Base-by-base conservation (phyloP, 2,888 invertebrate genomes). In the Oscheius onirici region DNA sequence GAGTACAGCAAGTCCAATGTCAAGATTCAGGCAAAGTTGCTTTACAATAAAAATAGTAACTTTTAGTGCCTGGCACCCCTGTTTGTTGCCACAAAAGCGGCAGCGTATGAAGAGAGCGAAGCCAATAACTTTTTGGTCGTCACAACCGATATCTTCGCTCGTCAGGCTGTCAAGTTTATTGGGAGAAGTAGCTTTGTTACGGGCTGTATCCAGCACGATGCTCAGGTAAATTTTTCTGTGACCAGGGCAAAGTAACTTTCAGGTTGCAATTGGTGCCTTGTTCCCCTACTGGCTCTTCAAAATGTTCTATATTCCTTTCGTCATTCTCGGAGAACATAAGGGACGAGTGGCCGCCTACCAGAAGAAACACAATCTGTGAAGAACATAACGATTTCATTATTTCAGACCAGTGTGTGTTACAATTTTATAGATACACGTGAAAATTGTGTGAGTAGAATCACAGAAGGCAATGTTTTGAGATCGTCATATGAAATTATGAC, bases 41-140 rank as follows among this genome's bases (percentile, higher is more conserved):
- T 58, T 13, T 40, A n/a, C 8, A 8, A 20, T 11, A 1, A 22
- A 41, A 65, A 41, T 22, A 22, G n/a, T 13, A 54, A 20, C 10
- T 24, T 83, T 55, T 74, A 85, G 81, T 85, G 84, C 54, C 75
- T 86, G 40, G 79, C 85, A 22, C 86, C 86, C 24, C 71, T 84
- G 73, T 70, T 86, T 41, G 86, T 86, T 5, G 86, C 86, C n/a
- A 87, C 86, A 1, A 86, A 86, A 71, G 81, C 87, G 13, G 85
- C 86, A 1, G 82, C 81, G 6, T 86, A 87, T 58, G 83, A 84
- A 46, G 66, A 73, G 6, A 71, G 77, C 46, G 86, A 87, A 43
- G 84, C 86, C 34, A 85, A 86, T 72, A 77, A 83, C 60, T 71
- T 86, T 15, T 83, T 83, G 40, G 86, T 86, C 13, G 78, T 86